Conservation (phyloP, 2,888 invertebrate genomes). For the Troides aeacus region DNA sequence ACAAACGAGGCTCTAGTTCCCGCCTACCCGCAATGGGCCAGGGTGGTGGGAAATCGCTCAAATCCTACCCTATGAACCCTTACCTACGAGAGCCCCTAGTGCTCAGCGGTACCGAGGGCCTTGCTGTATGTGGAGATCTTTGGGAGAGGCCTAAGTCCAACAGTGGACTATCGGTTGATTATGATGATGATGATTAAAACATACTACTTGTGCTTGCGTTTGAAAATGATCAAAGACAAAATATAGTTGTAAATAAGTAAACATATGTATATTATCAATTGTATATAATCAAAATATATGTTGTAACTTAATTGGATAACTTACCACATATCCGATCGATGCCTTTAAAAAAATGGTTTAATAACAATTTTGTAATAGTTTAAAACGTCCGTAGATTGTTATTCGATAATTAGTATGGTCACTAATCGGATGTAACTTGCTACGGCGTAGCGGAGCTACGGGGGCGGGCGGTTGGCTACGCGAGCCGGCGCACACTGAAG, state of each 20-base stretch:
- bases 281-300: neutral
- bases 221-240: too few relatives aligned
- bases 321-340: slow-evolving; percentile 20
- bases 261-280: neutral
- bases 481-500: slow-evolving; percentile 43
- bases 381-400: neutral
- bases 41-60: too few relatives aligned
- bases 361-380: neutral
- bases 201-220: too few relatives aligned
- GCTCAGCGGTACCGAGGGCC: too few relatives aligned
- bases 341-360: neutral
- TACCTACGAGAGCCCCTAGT: too few relatives aligned
- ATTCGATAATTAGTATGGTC: slow-evolving; percentile 26
- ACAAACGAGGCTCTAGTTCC: too few relatives aligned
- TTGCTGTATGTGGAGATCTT: too few relatives aligned
- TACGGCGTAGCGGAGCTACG: slow-evolving; percentile 47
- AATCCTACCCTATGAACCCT: too few relatives aligned
- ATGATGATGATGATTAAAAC: too few relatives aligned
- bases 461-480: slow-evolving; percentile 51
- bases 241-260: neutral
- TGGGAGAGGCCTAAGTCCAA: too few relatives aligned
- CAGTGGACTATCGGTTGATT: too few relatives aligned
- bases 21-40: too few relatives aligned
- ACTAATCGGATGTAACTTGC: slow-evolving; percentile 36
- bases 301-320: slow-evolving; percentile 1